Evolutionary conservation across 2,113 vertebrate genomes (phyloP).

Genomic region (Alexandromys fortis): DNA sequence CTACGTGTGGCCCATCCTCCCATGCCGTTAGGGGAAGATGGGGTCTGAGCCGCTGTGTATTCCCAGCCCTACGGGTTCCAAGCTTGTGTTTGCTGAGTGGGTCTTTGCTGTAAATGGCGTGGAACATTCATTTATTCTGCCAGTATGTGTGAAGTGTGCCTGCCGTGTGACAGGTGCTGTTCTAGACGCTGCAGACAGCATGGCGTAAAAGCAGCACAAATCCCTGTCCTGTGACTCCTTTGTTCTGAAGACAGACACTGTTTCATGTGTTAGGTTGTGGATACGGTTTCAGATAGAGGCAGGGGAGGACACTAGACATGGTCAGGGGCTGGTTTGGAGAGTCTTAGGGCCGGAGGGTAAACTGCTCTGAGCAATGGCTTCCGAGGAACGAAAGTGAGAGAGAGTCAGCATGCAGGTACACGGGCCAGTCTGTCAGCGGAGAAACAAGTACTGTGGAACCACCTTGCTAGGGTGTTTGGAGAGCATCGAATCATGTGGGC

Average conservation of each 20-base stretch:
- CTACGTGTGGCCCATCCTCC: no score
- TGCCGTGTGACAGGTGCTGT: neutral
- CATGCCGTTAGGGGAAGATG: no score
- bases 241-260: neutral
- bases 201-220: neutral
- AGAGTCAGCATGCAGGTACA: neutral
- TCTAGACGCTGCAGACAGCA: neutral
- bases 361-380: neutral
- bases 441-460: fast-evolving
- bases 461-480: no score
- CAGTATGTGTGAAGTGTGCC: neutral
- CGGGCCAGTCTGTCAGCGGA: neutral
- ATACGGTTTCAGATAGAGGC: neutral
- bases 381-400: constrained; percentile 4
- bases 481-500: neutral
- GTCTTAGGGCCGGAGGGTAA: neutral
- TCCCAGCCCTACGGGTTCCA: neutral
- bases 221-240: neutral
- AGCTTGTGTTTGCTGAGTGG: no score
- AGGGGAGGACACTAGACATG: no score
- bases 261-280: neutral
- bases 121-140: neutral
- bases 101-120: neutral
- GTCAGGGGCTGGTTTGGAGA: neutral
- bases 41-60: neutral